phyloP scores from a whole-genome alignment of 2,888 invertebrate species.

The Actias luna region DNA sequence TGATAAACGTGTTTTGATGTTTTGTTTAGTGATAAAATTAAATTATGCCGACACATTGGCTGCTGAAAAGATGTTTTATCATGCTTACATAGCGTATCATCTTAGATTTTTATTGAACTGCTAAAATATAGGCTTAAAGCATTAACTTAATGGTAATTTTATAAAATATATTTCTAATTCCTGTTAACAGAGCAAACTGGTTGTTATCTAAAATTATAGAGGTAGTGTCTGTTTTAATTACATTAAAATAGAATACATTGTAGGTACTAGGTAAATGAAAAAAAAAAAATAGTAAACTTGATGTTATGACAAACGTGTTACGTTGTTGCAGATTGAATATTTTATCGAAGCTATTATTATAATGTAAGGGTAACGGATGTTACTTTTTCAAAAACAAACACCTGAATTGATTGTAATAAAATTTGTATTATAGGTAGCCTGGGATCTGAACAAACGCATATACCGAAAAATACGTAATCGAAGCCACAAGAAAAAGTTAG shows the following conservation, averaged over 20 bases:
- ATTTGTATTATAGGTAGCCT: too few species aligned
- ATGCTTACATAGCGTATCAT: conserved; percentile 7
- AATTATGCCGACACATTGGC: background rate
- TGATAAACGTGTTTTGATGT: conserved; percentile 10
- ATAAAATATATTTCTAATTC: conserved; percentile 13
- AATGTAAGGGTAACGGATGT: too few species aligned
- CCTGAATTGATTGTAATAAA: too few species aligned
- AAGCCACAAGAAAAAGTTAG: too few species aligned
- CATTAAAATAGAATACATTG: conserved; percentile 24
- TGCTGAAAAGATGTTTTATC: background rate
- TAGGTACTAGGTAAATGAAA: conserved; percentile 19
- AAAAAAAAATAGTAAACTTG: too few species aligned
- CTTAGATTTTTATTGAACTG: background rate
- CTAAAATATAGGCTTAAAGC: background rate
- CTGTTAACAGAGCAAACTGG: conserved; percentile 20
- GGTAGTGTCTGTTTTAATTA: conserved; percentile 3
- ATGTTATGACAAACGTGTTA: too few species aligned
- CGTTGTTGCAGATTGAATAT: too few species aligned
- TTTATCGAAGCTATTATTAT: too few species aligned
- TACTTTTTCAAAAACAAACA: too few species aligned
- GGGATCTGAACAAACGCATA: too few species aligned
- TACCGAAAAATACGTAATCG: too few species aligned
- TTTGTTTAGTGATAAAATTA: background rate
- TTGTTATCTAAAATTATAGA: conserved; percentile 26
- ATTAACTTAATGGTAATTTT: conserved; percentile 14